A percentile compares a stretch with the other conserved stretches of the same genome.
phyloP scores from a whole-genome alignment of 2,797 vertebrate species.

The Pterois miles region DNA sequence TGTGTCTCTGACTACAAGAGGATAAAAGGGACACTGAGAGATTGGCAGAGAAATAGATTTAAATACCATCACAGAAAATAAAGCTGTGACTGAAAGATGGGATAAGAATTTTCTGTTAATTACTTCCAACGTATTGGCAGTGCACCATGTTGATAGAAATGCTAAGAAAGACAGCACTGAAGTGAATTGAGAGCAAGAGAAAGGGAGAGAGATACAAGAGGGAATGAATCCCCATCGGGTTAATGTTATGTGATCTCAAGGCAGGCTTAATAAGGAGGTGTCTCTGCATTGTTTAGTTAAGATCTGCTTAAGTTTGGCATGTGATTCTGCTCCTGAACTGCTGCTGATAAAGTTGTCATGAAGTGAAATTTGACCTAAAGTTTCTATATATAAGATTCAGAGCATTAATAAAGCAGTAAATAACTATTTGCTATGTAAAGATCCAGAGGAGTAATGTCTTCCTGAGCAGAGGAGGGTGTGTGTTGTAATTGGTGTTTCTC shows the following conservation, averaged over 20 bases:
- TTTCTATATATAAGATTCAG: not conserved
- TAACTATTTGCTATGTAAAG: not conserved
- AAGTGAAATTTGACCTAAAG: not conserved
- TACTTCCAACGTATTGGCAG: conserved; percentile 1
- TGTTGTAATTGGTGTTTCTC: too few species aligned
- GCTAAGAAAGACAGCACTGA: conserved; percentile 3
- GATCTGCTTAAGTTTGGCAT: conserved; percentile 32
- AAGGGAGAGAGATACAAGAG: not conserved
- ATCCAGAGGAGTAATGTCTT: too few species aligned
- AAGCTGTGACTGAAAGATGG: conserved; percentile 9
- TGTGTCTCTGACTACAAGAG: conserved; percentile 22
- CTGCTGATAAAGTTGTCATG: not conserved
- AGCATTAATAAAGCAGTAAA: not conserved
- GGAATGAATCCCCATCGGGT: conserved; percentile 3
- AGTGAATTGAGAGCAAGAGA: not conserved
- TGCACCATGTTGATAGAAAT: not conserved
- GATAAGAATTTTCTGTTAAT: conserved; percentile 2
- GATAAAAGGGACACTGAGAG: conserved; percentile 16
- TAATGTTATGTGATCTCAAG: conserved; percentile 16
- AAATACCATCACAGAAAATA: conserved; percentile 24
- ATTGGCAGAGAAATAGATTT: conserved; percentile 22
- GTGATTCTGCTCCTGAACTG: conserved; percentile 2
- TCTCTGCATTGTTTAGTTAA: conserved; percentile 35
- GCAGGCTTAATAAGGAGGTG: conserved; percentile 46
- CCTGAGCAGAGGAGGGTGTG: too few species aligned